A percentile compares a stretch with the other conserved stretches of the same genome.
phyloP scores from a whole-genome alignment of 2,888 invertebrate genomes.

The Dynastes tityus region DNA sequence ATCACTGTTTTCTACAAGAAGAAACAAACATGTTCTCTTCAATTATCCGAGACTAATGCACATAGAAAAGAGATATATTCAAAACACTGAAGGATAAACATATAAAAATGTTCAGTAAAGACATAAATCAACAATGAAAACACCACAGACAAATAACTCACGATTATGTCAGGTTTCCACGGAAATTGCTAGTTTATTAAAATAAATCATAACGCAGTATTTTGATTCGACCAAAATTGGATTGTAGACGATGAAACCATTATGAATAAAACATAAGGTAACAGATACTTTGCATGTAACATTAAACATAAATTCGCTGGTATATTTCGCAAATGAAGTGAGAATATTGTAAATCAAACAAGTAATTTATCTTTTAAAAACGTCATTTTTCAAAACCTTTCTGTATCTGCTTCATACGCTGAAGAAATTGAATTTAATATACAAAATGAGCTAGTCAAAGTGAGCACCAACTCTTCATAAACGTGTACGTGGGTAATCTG shows the following conservation, averaged over 20 bases:
- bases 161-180: constrained; percentile 68
- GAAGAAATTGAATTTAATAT: no score
- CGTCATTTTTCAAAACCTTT: no score
- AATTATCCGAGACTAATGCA: constrained; percentile 6
- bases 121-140: constrained; percentile 59
- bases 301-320: no score
- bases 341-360: no score
- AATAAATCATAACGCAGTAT: constrained; percentile 66
- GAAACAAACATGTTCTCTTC: background rate
- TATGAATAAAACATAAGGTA: constrained; percentile 30
- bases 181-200: constrained; percentile 66
- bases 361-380: no score
- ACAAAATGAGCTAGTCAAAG: no score
- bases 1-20: constrained; percentile 1
- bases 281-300: background rate
- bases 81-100: constrained; percentile 53
- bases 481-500: no score
- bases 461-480: no score
- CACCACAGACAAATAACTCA: constrained; percentile 68
- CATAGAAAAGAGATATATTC: constrained; percentile 38
- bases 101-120: constrained; percentile 53
- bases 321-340: no score
- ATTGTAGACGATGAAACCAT: constrained; percentile 14
- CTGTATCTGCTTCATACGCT: no score
- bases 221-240: constrained; percentile 50